These are phyloP conservation scores for Pimpla rufipes DNA, from an alignment of 2,888 invertebrate species.

Conservation along the genomic window DNA sequence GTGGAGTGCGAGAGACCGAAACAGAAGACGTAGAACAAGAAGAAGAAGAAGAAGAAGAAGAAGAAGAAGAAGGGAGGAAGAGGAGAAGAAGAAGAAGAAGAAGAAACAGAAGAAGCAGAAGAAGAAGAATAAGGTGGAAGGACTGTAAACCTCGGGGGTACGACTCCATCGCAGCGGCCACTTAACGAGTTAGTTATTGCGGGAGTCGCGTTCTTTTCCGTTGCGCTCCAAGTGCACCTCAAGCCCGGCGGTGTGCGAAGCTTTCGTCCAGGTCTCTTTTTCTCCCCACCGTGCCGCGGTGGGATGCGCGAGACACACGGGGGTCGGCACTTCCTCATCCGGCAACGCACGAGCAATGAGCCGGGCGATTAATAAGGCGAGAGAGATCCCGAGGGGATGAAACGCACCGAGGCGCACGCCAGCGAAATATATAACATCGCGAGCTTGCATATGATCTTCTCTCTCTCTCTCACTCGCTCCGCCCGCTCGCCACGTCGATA, in stretches of 20 bases:
- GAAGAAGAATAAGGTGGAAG: conserved; percentile 10
- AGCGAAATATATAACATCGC: conserved; percentile 19
- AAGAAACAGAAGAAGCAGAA: too few species aligned
- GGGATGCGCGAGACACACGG: conserved; percentile 36
- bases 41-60: too few species aligned
- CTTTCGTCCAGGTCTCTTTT: conserved; percentile 1
- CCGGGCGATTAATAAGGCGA: conserved; percentile 65
- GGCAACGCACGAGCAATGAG: conserved; percentile 66
- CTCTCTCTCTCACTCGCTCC: conserved; percentile 24
- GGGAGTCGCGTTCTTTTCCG: conserved; percentile 62
- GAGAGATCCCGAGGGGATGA: conserved; percentile 29
- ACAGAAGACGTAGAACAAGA: conserved; percentile 36
- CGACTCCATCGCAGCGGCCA: conserved; percentile 54
- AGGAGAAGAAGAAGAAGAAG: too few species aligned
- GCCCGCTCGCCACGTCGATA: conserved; percentile 11
- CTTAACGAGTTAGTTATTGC: conserved; percentile 69
- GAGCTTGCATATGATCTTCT: neutral
- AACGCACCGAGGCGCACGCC: conserved; percentile 24
- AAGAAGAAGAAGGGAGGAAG: too few species aligned
- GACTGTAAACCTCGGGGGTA: conserved; percentile 55
- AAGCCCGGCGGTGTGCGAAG: conserved; percentile 38
- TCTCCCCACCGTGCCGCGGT: neutral
- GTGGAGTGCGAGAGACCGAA: conserved; percentile 45
- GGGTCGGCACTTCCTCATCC: conserved; percentile 70
- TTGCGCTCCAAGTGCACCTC: conserved; percentile 66